These are phyloP conservation scores for Drosophila tripunctata DNA, from an alignment of 2,888 invertebrate genomes.

Conservation along the genomic window DNA sequence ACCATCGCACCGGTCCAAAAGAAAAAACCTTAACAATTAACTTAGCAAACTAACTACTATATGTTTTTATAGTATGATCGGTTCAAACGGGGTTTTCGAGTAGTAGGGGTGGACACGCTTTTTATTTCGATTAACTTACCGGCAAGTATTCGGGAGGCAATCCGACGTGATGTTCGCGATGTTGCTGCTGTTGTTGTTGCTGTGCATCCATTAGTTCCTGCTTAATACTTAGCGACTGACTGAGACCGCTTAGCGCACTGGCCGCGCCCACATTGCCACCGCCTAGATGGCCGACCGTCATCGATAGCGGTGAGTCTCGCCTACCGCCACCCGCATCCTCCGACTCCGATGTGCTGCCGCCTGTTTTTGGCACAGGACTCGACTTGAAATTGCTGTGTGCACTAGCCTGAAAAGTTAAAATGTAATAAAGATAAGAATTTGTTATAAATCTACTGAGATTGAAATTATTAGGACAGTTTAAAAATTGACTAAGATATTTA, in stretches of 20 bases:
- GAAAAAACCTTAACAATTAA: conserved; percentile 85
- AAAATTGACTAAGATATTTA: too few relatives aligned
- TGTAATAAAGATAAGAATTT: not conserved
- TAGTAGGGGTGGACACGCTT: not conserved
- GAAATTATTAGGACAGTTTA: too few relatives aligned
- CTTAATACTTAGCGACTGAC: conserved; percentile 85
- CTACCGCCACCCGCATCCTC: conserved; percentile 82
- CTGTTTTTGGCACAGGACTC: conserved; percentile 88
- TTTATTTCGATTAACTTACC: conserved; percentile 76
- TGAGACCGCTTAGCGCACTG: conserved; percentile 77
- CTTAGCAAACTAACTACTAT: conserved; percentile 62
- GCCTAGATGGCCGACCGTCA: conserved; percentile 82
- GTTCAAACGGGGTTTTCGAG: not conserved
- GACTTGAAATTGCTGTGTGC: conserved; percentile 88
- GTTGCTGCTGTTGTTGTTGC: conserved; percentile 80
- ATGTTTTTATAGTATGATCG: conserved; percentile 16
- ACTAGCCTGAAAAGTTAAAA: conserved; percentile 85
- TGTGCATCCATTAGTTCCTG: conserved; percentile 84
- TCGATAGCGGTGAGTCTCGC: conserved; percentile 83
- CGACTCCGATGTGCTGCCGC: conserved; percentile 86
- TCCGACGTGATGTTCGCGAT: conserved; percentile 82
- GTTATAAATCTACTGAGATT: too few relatives aligned
- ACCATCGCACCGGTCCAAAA: conserved; percentile 85
- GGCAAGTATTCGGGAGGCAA: conserved; percentile 84
- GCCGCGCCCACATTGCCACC: conserved; percentile 78